Conservation (phyloP, 2,888 invertebrate genomes). For the Dusona sp. region DNA sequence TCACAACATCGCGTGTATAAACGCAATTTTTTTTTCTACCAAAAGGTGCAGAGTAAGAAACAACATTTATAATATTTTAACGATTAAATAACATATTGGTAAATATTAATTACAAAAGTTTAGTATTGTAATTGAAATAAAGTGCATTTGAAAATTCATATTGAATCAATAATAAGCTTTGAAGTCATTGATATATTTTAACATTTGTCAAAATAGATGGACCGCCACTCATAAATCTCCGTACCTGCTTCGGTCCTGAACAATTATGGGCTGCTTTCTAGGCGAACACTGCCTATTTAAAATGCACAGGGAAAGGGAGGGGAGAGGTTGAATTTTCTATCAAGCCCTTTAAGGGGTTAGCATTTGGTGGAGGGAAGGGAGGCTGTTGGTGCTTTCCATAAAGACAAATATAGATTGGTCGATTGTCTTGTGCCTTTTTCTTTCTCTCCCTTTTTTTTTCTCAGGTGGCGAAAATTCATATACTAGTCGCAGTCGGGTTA, state of each 20-base stretch:
- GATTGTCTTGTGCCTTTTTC: conserved; percentile 78
- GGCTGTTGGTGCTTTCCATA: conserved; percentile 44
- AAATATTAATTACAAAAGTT: not conserved
- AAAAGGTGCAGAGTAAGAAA: not conserved
- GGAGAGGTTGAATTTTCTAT: conserved; percentile 24
- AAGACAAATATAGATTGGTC: conserved; percentile 78
- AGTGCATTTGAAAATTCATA: not conserved
- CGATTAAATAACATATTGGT: not conserved
- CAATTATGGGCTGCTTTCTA: not conserved
- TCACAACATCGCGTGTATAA: conserved; percentile 1
- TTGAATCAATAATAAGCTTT: not conserved
- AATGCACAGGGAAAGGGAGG: conserved; percentile 44
- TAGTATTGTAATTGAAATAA: not conserved
- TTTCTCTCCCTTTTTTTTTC: conserved; percentile 48
- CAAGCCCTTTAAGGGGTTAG: conserved; percentile 51
- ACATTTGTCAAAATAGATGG: conserved; percentile 24
- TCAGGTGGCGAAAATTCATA: conserved; percentile 10
- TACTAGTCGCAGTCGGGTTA: not conserved
- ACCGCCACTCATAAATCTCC: conserved; percentile 1
- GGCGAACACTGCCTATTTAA: conserved; percentile 71
- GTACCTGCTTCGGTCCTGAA: conserved; percentile 28
- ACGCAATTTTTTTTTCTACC: not conserved
- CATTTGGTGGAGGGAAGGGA: conserved; percentile 24
- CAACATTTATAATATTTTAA: not conserved
- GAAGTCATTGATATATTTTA: conserved; percentile 7